These are phyloP conservation scores for Chionis minor DNA, from an alignment of 2,113 vertebrate species.

Conservation along the genomic window DNA sequence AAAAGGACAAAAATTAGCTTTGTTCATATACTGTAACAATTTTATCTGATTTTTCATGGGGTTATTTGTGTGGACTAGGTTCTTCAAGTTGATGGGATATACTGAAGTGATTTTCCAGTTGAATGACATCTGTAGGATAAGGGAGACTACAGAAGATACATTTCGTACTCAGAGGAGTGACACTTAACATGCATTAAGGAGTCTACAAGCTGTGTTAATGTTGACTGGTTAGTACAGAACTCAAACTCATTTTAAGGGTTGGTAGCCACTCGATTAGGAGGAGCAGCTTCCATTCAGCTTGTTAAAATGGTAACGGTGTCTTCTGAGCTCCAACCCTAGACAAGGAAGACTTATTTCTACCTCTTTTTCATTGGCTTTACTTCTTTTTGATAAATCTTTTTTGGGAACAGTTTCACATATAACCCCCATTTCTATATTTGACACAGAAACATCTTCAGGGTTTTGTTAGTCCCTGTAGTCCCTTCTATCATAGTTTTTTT, in stretches of 20 bases:
- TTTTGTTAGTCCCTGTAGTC: background rate
- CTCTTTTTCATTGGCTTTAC: background rate
- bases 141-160: background rate
- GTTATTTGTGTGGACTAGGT: background rate
- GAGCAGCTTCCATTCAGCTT: background rate
- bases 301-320: background rate
- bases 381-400: background rate
- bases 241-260: background rate
- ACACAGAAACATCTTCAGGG: background rate
- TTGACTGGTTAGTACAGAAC: background rate
- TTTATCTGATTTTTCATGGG: background rate
- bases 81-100: background rate
- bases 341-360: background rate
- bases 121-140: background rate
- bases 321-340: background rate
- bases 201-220: background rate
- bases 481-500: background rate
- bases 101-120: background rate
- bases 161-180: background rate
- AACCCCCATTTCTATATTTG: background rate
- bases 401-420: background rate
- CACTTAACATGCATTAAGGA: rapidly evolving
- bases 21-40: background rate
- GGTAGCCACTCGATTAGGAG: background rate
- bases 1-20: background rate